Base-by-base conservation (phyloP, 2,888 invertebrate species). In the Hirtodrosophila cameraria region DNA sequence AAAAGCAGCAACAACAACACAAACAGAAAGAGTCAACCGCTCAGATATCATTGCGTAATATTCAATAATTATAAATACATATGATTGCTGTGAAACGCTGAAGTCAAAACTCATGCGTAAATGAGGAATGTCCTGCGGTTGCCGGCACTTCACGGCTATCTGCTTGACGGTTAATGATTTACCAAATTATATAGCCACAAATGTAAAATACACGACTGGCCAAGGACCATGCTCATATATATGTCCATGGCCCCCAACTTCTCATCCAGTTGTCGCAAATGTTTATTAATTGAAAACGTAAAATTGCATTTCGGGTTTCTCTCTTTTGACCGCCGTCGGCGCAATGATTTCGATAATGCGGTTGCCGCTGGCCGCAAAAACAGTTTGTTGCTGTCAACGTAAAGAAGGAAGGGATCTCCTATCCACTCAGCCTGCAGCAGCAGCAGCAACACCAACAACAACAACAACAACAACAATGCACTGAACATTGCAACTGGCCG, bases 221-320 rank as follows among this genome's bases (percentile, higher is more conserved):
- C 68, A 39, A 25, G 13, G 11, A 1, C 39, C 15, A n/a, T 41
- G 16, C 18, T 2, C n/a, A n/a, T n/a, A n/a, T n/a, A 4, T 3
- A 11, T 0, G 7, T n/a, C 5, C 23, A 2, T 1, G 12, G 13
- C 15, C 23, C 15, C 13, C 7, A 1, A 1, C n/a, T 25, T 43
- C n/a, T 13, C 72, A 52, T 54, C 46, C 75, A 79, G 63, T 75
- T 75, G 71, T 42, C 64, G 83, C 80, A 83, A 83, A 83, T 83
- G 83, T 85, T 83, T 83, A 83, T 83, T 83, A 83, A 83, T 83
- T 83, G 83, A 83, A 83, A 85, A 80, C 68, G 77, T 80, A 77
- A 82, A 82, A 82, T 82, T 82, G 76, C 84, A 81, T 75, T 78
- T 75, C 66, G 59, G 60, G 57, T n/a, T n/a, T n/a, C n/a, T n/a